phyloP scores from a whole-genome alignment of 2,113 vertebrate genomes.

The Oncorhynchus masou region DNA sequence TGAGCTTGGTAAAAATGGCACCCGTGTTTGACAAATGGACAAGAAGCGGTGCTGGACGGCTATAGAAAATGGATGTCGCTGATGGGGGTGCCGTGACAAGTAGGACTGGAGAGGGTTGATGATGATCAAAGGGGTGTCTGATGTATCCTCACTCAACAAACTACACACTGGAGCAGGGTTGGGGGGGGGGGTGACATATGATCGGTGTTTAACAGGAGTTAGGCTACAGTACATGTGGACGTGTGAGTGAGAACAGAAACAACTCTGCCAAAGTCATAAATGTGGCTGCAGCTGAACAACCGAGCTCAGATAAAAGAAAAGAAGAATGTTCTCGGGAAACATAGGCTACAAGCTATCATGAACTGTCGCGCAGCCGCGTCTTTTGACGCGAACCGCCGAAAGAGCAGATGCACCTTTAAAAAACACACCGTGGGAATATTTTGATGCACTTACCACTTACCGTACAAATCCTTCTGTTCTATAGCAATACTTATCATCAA shows the following conservation, averaged over 20 bases:
- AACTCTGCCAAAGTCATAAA: not conserved
- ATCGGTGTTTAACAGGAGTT: constrained; percentile 2
- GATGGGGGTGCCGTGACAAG: not conserved
- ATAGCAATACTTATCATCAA: not conserved
- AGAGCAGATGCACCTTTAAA: not conserved
- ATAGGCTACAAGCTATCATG: not conserved
- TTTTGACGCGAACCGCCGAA: not conserved
- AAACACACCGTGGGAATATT: not conserved
- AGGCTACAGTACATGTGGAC: not conserved
- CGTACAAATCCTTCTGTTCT: constrained; percentile 3
- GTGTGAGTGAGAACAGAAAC: constrained; percentile 4
- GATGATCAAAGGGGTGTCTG: not conserved
- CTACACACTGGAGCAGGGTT: not conserved
- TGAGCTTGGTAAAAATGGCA: not conserved
- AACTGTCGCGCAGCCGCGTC: not conserved
- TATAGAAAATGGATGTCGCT: not conserved
- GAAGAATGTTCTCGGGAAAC: not conserved
- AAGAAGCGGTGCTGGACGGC: not conserved
- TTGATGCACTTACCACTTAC: constrained; percentile 4
- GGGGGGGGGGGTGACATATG: too few relatives aligned
- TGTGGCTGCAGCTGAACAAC: not conserved
- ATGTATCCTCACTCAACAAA: constrained; percentile 4
- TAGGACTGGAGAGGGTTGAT: not conserved
- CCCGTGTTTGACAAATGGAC: not conserved
- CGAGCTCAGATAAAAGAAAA: not conserved